Percentiles rank a stretch among this genome's conserved stretches.
Conservation (phyloP, 2,797 vertebrate genomes). For the Coranthus polyacanthus region DNA sequence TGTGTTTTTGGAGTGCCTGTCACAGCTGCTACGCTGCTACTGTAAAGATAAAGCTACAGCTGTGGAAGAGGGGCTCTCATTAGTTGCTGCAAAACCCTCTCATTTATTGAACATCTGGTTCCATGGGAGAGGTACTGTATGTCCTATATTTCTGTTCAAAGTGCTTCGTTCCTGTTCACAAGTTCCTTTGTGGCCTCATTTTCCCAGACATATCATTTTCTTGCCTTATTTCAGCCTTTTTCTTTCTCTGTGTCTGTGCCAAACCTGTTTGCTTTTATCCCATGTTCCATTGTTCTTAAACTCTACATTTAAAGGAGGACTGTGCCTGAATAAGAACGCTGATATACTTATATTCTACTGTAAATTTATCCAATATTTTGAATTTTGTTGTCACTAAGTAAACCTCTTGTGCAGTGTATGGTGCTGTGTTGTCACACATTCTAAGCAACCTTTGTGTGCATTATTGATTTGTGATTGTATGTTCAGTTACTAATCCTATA, state of each 20-base stretch:
- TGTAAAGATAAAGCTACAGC: constrained; percentile 66
- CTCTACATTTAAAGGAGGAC: constrained; percentile 69
- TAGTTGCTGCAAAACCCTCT: constrained; percentile 74
- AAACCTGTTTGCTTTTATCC: constrained; percentile 63
- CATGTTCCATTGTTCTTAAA: constrained; percentile 42
- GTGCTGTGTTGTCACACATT: constrained; percentile 83
- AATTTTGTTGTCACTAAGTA: constrained; percentile 81
- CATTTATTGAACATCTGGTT: constrained; percentile 55
- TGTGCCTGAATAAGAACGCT: constrained; percentile 80
- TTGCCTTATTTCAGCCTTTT: constrained; percentile 63
- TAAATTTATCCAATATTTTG: constrained; percentile 78
- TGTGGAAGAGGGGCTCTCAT: constrained; percentile 67
- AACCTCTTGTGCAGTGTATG: constrained; percentile 83
- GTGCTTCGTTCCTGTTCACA: constrained; percentile 62
- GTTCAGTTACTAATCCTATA: constrained; percentile 59
- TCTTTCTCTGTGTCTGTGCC: constrained; percentile 62
- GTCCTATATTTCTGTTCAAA: constrained; percentile 67
- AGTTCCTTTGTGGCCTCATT: constrained; percentile 70
- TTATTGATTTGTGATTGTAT: constrained; percentile 77
- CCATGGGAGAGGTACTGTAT: constrained; percentile 50
- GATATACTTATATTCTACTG: constrained; percentile 69
- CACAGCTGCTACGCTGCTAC: constrained; percentile 68
- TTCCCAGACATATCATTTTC: constrained; percentile 48
- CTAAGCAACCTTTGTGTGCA: constrained; percentile 73
- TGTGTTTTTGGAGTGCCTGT: constrained; percentile 75